phyloP scores from a whole-genome alignment of 1,140 invertebrate genomes.

The Frieseomelitta varia region DNA sequence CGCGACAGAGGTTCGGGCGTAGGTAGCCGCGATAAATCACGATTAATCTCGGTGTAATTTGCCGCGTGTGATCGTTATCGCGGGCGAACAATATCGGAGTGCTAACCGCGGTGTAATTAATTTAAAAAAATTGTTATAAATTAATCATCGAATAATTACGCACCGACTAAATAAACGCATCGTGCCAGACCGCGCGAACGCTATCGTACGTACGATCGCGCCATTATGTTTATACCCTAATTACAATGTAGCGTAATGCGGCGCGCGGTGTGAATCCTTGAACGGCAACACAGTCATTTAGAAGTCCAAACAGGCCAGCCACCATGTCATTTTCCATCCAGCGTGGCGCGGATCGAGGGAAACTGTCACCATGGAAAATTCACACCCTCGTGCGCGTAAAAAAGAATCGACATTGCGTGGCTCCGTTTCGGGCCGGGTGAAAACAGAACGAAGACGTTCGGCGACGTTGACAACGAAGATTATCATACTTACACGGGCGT shows the following conservation, averaged over 20 bases:
- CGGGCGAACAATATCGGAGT: slow-evolving; percentile 31
- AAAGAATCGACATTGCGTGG: background rate
- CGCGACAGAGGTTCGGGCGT: slow-evolving; percentile 9
- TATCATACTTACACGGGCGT: background rate
- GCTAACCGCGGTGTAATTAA: slow-evolving; percentile 60
- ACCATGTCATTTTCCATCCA: slow-evolving; percentile 42
- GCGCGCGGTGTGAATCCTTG: slow-evolving; percentile 44
- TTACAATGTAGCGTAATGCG: slow-evolving; percentile 59
- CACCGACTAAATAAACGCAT: slow-evolving; percentile 59
- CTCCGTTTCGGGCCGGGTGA: background rate
- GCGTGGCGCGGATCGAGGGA: background rate
- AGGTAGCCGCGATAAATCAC: slow-evolving; percentile 18
- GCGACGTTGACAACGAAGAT: background rate
- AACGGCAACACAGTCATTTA: slow-evolving; percentile 48
- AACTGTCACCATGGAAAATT: background rate
- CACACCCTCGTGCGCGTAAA: too few relatives aligned
- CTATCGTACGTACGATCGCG: slow-evolving; percentile 59
- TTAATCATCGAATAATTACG: slow-evolving; percentile 64
- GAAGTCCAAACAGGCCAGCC: slow-evolving; percentile 30
- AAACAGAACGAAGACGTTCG: background rate
- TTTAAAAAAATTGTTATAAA: slow-evolving; percentile 60
- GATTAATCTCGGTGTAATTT: slow-evolving; percentile 37
- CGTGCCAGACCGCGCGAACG: slow-evolving; percentile 44
- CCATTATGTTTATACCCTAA: slow-evolving; percentile 68
- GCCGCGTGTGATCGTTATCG: slow-evolving; percentile 27